These are phyloP conservation scores for Pygocentrus nattereri DNA, from an alignment of 2,797 vertebrate species.

Conservation along the genomic window DNA sequence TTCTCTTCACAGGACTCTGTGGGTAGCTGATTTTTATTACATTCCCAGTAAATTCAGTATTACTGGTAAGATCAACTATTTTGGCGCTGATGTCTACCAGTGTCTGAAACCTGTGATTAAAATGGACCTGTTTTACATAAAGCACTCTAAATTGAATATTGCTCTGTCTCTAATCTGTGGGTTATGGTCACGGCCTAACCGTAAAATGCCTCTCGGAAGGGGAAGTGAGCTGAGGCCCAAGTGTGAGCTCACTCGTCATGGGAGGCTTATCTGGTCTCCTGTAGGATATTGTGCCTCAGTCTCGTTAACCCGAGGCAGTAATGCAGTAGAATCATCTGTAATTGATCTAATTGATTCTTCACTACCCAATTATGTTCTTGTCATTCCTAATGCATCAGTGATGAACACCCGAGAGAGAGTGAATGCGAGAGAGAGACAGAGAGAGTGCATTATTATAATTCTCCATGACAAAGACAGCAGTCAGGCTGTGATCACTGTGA, in stretches of 20 bases:
- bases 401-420: constrained; percentile 37
- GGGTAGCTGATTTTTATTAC: not conserved
- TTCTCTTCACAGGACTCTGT: not conserved
- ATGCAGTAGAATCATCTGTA: constrained; percentile 55
- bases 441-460: constrained; percentile 36
- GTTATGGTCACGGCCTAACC: not conserved
- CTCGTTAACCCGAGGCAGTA: constrained; percentile 50
- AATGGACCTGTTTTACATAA: constrained; percentile 1
- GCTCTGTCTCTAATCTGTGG: not conserved
- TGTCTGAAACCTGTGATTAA: not conserved
- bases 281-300: constrained; percentile 28
- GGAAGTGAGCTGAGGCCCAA: not conserved
- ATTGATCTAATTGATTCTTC: constrained; percentile 65
- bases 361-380: constrained; percentile 58
- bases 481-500: constrained; percentile 19
- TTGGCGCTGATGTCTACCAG: not conserved
- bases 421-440: not conserved
- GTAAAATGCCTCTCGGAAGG: not conserved
- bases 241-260: constrained; percentile 11
- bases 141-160: not conserved
- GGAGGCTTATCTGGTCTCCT: constrained; percentile 41
- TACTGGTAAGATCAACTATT: constrained; percentile 17
- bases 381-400: constrained; percentile 58
- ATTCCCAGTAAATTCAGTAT: constrained; percentile 3
- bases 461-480: constrained; percentile 30